These are phyloP conservation scores for Oceanodroma tethys DNA, from an alignment of 2,113 vertebrate species.

Conservation along the genomic window DNA sequence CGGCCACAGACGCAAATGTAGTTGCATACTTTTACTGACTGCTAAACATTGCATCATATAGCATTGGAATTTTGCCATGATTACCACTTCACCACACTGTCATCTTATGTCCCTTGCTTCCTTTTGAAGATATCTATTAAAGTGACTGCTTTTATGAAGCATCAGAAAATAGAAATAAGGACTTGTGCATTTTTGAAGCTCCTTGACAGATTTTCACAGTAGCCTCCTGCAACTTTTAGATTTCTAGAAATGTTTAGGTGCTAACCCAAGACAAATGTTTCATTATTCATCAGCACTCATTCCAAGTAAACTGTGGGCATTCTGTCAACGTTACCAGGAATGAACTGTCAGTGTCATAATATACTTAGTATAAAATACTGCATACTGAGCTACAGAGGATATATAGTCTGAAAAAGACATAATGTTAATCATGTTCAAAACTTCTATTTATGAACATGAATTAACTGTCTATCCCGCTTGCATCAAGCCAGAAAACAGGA, in stretches of 20 bases:
- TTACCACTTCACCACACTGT: background rate
- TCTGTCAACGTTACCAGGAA: background rate
- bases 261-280: background rate
- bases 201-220: background rate
- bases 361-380: background rate
- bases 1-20: accelerated
- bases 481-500: background rate
- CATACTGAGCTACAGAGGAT: background rate
- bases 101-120: background rate
- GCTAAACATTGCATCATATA: background rate
- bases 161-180: background rate
- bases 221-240: background rate
- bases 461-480: background rate
- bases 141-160: background rate
- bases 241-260: background rate
- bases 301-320: background rate
- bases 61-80: background rate
- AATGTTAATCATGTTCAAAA: background rate
- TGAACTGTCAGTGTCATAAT: background rate
- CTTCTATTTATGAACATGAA: background rate
- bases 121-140: background rate
- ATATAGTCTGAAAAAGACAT: background rate
- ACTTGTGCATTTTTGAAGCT: background rate
- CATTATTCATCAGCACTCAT: background rate
- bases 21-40: background rate